Evolutionary conservation across 2,888 invertebrate genomes (phyloP).

Genomic region (Pristionchus arcanus): DNA sequence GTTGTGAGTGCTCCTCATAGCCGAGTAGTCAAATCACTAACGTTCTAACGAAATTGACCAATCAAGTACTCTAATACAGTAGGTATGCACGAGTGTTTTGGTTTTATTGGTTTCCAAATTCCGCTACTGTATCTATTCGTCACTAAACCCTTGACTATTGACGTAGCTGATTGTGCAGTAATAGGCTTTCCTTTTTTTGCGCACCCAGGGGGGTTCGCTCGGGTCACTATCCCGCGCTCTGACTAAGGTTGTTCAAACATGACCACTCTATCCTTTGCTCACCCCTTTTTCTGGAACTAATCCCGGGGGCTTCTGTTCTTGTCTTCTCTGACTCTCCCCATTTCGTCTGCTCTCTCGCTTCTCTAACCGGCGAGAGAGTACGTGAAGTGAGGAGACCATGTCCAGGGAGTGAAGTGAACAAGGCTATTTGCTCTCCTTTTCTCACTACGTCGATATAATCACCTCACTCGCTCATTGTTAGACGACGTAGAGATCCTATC

Average conservation of each 20-base stretch:
- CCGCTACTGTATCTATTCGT: too few species aligned
- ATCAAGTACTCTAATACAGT: too few species aligned
- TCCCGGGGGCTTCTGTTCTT: not conserved
- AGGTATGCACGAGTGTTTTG: too few species aligned
- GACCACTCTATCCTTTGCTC: not conserved
- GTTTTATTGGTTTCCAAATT: too few species aligned
- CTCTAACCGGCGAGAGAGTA: not conserved
- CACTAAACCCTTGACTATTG: not conserved
- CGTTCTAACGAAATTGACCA: too few species aligned
- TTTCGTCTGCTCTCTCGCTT: not conserved
- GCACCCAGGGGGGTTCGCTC: not conserved
- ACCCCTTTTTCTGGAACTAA: constrained; percentile 42
- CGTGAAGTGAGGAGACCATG: not conserved
- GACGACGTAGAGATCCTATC: not conserved
- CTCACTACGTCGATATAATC: not conserved
- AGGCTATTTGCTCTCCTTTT: constrained; percentile 1
- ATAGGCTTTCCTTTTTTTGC: not conserved
- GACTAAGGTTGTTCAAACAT: constrained; percentile 20
- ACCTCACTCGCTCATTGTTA: constrained; percentile 5
- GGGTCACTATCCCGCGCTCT: constrained; percentile 3
- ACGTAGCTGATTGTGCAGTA: not conserved
- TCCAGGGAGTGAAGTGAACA: not conserved
- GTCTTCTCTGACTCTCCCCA: not conserved
- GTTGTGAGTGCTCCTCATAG: too few species aligned
- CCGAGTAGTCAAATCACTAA: too few species aligned